These are phyloP conservation scores for Cerastoderma edule DNA, from an alignment of 2,888 invertebrate species.

Conservation along the genomic window DNA sequence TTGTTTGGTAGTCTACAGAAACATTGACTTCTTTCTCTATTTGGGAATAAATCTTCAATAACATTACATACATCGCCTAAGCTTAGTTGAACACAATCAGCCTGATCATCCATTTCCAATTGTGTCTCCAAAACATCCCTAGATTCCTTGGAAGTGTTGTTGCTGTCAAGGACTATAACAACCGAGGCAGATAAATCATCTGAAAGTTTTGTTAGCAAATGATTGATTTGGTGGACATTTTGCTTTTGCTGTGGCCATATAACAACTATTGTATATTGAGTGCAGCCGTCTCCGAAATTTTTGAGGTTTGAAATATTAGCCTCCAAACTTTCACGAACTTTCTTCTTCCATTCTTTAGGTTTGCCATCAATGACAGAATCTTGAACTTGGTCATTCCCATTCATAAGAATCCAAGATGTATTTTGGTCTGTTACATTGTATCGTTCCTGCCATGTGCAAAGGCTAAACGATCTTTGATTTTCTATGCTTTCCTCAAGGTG, in stretches of 20 bases:
- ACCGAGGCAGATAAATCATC: neutral
- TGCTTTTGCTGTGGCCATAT: slow-evolving; percentile 35
- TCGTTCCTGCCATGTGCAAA: slow-evolving; percentile 43
- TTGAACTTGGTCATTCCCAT: slow-evolving; percentile 56
- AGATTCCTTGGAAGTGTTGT: neutral
- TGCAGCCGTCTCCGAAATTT: slow-evolving; percentile 54
- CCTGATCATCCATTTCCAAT: slow-evolving; percentile 7
- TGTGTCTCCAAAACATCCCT: neutral
- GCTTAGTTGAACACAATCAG: slow-evolving; percentile 10
- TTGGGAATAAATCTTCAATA: slow-evolving; percentile 8
- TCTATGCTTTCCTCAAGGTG: slow-evolving; percentile 39
- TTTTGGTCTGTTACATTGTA: slow-evolving; percentile 37
- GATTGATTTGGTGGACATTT: neutral
- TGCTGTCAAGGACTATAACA: slow-evolving; percentile 23
- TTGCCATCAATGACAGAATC: slow-evolving; percentile 49
- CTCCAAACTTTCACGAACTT: slow-evolving; percentile 33
- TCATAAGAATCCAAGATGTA: slow-evolving; percentile 56
- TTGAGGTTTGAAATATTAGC: slow-evolving; percentile 43
- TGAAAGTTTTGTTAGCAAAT: slow-evolving; percentile 11
- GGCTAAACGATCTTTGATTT: slow-evolving; percentile 40
- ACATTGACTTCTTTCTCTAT: too few species aligned
- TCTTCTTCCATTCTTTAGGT: slow-evolving; percentile 47
- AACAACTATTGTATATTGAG: slow-evolving; percentile 40
- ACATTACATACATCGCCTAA: slow-evolving; percentile 29
- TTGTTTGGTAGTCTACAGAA: slow-evolving; percentile 30